phyloP scores from a whole-genome alignment of 2,888 invertebrate genomes.

The Pseudococcus jackbeardsleyi region DNA sequence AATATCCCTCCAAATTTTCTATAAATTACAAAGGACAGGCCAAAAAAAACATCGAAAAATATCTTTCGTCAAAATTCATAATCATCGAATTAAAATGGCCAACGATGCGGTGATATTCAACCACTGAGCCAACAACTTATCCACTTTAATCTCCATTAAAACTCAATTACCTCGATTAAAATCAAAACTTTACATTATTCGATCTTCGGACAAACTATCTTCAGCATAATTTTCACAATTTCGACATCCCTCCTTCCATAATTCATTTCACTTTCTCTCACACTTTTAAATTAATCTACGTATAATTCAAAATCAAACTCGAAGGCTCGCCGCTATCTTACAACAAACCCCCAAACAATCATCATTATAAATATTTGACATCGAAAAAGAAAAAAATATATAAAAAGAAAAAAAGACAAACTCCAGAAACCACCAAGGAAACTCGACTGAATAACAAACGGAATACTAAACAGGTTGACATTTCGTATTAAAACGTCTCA shows the following conservation, averaged over 20 bases:
- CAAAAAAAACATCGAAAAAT: too few species aligned
- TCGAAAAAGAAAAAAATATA: not conserved
- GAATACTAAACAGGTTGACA: slow-evolving; percentile 38
- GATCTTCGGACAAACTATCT: not conserved
- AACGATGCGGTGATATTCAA: not conserved
- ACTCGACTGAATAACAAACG: not conserved
- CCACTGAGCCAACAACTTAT: not conserved
- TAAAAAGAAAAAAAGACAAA: not conserved
- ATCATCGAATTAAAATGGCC: not conserved
- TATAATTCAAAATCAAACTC: not conserved
- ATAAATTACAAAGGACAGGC: too few species aligned
- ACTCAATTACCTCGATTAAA: not conserved
- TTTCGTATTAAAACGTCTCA: slow-evolving; percentile 35
- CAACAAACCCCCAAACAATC: not conserved
- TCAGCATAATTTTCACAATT: not conserved
- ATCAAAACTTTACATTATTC: not conserved
- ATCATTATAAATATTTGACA: not conserved
- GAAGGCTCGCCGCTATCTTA: not conserved
- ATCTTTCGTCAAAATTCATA: not conserved
- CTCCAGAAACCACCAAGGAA: not conserved
- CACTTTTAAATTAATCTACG: not conserved
- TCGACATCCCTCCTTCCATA: not conserved
- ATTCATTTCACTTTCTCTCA: not conserved
- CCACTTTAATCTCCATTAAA: not conserved
- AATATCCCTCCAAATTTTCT: too few species aligned